These are phyloP conservation scores for Uropsilus gracilis DNA, from an alignment of 2,113 vertebrate genomes.

Conservation along the genomic window DNA sequence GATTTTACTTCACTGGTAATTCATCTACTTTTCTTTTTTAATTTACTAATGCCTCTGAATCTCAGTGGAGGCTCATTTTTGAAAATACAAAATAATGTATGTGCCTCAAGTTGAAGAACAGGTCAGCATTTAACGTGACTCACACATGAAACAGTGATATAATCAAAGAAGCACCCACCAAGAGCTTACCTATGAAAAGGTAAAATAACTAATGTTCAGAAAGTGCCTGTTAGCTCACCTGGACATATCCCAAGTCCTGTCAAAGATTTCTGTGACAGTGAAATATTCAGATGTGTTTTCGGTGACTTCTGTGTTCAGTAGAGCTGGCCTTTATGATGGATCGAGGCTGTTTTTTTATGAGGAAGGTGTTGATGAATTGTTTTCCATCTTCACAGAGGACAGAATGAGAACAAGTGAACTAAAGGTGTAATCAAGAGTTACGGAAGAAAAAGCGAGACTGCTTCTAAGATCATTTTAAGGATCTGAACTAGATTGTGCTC, in stretches of 20 bases:
- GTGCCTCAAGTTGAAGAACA: background rate
- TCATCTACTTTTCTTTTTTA: background rate
- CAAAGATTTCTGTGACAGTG: conserved; percentile 29
- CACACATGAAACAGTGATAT: background rate
- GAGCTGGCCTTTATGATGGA: conserved; percentile 38
- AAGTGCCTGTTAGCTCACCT: background rate
- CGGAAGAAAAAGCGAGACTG: background rate
- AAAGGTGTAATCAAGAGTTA: background rate
- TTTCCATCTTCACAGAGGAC: conserved; percentile 20
- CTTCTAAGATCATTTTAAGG: background rate
- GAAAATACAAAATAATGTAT: conserved; percentile 27
- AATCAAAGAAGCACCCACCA: background rate
- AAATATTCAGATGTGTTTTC: conserved; percentile 34
- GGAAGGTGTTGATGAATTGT: conserved; percentile 3
- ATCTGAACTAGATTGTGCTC: conserved; percentile 51
- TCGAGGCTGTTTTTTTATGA: background rate
- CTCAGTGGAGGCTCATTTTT: background rate
- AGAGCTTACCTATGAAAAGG: background rate
- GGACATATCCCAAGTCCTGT: conserved; percentile 34
- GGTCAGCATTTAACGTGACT: background rate
- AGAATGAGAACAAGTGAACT: background rate
- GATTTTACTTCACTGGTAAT: background rate
- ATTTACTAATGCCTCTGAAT: conserved; percentile 13
- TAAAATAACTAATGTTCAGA: background rate
- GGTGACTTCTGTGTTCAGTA: conserved; percentile 32